Base-by-base conservation (phyloP, 2,113 vertebrate genomes). In the Melozone crissalis region DNA sequence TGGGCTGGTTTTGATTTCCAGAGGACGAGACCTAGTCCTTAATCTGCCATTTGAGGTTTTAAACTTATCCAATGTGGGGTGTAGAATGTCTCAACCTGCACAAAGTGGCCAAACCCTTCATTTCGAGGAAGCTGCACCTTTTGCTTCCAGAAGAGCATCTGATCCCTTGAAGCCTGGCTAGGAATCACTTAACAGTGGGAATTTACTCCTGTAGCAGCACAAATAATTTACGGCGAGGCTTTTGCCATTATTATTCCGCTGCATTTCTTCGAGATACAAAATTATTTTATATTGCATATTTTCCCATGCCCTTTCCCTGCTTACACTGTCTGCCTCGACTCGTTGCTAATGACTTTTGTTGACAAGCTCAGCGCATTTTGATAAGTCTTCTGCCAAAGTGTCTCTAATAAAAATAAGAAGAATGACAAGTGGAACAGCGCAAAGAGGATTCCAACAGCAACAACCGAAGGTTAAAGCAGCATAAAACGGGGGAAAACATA, bases 261-360 rank as follows among this genome's bases (percentile, higher is more conserved):
- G 58, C 65, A n/a, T 95, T 96, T 95, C 87, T 92, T 93, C 0
- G 15, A 65, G 46, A 43, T 93, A 43, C 28, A 90, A 94, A 95
- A 96, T 93, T 47, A 94, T 95, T 96, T 96, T 84, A 88, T 91
- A 75, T 57, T 76, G 62, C 95, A 94, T 95, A 94, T 92, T 97
- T 98, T 98, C 97, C 95, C 98, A 98, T 94, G 97, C 95, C 95
- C 91, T 94, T 97, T 93, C 78, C 74, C 77, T 8, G 54, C 90
- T 87, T 92, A 79, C 89, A 15, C 65, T 93, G 96, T 95, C 97
- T 92, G 96, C 92, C 86, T 93, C 20, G 28, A 27, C 92, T 95
- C 52, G 18, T 96, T 88, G 89, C 88, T 96, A 86, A 90, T 97
- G 94, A 95, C 92, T 43, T 96, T 90, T 95, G 95, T 86, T 96